Conservation (phyloP, 2,113 vertebrate species). For the Meles meles region DNA sequence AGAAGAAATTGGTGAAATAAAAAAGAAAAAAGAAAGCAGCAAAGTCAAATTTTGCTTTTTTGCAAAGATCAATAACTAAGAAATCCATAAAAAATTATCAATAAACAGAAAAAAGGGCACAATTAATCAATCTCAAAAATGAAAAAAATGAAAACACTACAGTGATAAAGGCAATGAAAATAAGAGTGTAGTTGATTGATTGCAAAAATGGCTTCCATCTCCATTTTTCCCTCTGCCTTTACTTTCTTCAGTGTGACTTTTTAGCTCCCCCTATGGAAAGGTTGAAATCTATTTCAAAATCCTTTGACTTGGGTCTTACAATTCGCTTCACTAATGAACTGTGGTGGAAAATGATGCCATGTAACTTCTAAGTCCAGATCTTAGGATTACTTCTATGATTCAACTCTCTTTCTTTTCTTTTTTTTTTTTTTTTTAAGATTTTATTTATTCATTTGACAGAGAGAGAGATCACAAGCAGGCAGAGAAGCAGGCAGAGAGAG, state of each 20-base stretch:
- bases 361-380: not conserved
- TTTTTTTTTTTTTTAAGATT: no score
- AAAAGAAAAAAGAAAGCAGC: not conserved
- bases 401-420: not conserved
- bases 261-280: not conserved
- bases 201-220: not conserved
- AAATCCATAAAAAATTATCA: not conserved
- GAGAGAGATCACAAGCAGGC: no score
- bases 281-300: not conserved
- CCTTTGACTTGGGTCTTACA: not conserved
- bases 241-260: not conserved
- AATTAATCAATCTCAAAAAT: not conserved
- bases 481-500: no score
- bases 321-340: not conserved
- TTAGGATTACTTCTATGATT: not conserved
- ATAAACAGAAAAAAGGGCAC: not conserved
- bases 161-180: not conserved
- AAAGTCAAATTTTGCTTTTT: not conserved
- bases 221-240: not conserved
- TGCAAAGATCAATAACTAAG: not conserved
- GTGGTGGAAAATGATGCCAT: not conserved
- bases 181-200: not conserved
- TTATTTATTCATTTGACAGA: no score
- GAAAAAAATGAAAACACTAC: not conserved
- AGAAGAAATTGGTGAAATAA: not conserved